Base-by-base conservation (phyloP, 2,113 vertebrate genomes). In the Psettodes erumei region DNA sequence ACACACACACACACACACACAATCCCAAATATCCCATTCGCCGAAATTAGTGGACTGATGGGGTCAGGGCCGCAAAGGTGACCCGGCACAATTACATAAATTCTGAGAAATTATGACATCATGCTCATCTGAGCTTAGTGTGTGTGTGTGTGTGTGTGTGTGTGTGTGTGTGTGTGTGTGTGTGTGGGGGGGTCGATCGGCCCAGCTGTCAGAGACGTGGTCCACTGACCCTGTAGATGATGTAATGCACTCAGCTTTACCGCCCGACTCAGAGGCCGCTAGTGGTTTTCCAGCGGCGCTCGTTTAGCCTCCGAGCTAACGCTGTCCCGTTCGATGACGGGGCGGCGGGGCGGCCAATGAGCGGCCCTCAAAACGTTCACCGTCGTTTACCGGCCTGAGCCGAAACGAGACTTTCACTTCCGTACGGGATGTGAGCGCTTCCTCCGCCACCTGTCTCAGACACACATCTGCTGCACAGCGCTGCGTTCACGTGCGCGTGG, bases 191-290 rank as follows among this genome's bases (percentile, higher is more conserved):
- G 18, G 11, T 21, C 13, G 43, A 69, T 55, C 6, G 0, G 73
- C 54, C 77, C 86, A 87, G 78, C 75, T 86, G 81, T 60, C 25
- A 48, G 15, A 68, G 76, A 82, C 68, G 86, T 86, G 88, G 53
- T 90, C 85, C 84, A 88, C 86, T 90, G 75, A 92, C 88, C 86
- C 67, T 79, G 32, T 71, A 62, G 33, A 50, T 93, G 93, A 81
- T 79, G 70, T 91, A 70, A 82, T 73, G 75, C 72, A 70, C 79
- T 71, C 48, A 33, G 35, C 56, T 45, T 10, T 54, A 5, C 54
- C 0, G 42, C 75, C 45, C 0, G 43, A 66, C 71, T 0, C 25
- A 42, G 61, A 50, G 48, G 50, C 43, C 9, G 48, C 12, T 25
- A 54, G 40, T 58, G 33, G 50, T 58, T 37, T 51, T 37, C 13